Conservation (phyloP, 2,797 vertebrate genomes). For the Acipenser ruthenus region DNA sequence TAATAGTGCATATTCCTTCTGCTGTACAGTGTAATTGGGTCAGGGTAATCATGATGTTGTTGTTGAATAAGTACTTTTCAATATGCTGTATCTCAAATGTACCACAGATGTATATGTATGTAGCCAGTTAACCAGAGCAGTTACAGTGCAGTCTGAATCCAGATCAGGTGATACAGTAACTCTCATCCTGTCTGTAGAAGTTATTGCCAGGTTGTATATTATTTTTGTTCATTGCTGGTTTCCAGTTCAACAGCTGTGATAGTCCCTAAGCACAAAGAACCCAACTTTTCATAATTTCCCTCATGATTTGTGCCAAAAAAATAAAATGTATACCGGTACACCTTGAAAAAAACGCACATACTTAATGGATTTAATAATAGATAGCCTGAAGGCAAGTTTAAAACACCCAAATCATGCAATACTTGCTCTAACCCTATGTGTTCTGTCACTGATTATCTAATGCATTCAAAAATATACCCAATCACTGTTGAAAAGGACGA, state of each 20-base stretch:
- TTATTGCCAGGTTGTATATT: no score
- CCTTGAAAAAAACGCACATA: neutral
- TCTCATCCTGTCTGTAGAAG: no score
- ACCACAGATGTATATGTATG: no score
- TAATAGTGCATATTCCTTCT: neutral
- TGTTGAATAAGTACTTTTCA: neutral
- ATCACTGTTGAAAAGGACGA: neutral
- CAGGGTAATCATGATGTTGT: neutral
- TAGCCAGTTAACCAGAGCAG: no score
- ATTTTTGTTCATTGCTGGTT: no score
- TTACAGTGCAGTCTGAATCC: no score
- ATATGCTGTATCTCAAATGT: no score
- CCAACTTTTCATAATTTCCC: no score
- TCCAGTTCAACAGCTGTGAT: no score
- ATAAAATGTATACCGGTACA: neutral
- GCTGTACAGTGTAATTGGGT: neutral
- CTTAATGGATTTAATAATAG: neutral
- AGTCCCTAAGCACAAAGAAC: no score
- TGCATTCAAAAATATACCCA: neutral
- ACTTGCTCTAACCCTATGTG: neutral
- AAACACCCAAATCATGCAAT: neutral
- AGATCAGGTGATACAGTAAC: no score
- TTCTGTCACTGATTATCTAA: neutral
- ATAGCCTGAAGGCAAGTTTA: neutral
- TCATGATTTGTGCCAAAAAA: neutral